These are phyloP conservation scores for Steatocranus sp. DNA, from an alignment of 2,797 vertebrate genomes.

Conservation along the genomic window DNA sequence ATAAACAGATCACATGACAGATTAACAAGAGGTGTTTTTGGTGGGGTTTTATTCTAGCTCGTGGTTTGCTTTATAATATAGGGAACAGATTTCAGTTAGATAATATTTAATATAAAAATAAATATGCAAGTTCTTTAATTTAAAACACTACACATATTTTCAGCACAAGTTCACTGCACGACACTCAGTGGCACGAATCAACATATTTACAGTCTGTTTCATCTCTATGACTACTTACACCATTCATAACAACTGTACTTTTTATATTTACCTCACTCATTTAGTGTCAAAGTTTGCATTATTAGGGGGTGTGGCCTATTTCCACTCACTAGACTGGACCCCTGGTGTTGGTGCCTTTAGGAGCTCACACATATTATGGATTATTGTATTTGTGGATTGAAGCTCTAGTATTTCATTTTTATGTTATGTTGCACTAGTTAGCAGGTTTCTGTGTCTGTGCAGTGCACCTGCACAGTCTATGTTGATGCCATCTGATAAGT, in stretches of 20 bases:
- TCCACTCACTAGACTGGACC: not conserved
- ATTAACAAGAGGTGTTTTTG: not conserved
- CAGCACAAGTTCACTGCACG: fast-evolving
- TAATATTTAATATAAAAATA: not conserved
- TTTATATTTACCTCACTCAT: fast-evolving
- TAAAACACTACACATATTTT: not conserved
- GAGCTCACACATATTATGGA: not conserved
- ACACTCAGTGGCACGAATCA: not conserved
- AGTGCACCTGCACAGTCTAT: fast-evolving
- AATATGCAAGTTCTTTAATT: not conserved
- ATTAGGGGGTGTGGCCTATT: not conserved
- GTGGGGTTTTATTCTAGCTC: not conserved
- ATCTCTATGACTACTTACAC: fast-evolving
- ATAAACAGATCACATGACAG: not conserved
- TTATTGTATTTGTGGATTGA: not conserved
- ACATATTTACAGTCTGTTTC: not conserved
- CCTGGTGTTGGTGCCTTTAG: not conserved
- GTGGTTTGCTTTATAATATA: not conserved
- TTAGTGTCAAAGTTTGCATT: not conserved
- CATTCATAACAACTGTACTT: not conserved
- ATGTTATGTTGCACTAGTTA: not conserved
- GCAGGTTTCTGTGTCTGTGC: not conserved
- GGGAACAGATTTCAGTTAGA: not conserved
- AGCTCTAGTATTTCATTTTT: not conserved
- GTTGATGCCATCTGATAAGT: not conserved